Base-by-base conservation (phyloP, 2,888 invertebrate genomes). In the Oxyscelio sp. region DNA sequence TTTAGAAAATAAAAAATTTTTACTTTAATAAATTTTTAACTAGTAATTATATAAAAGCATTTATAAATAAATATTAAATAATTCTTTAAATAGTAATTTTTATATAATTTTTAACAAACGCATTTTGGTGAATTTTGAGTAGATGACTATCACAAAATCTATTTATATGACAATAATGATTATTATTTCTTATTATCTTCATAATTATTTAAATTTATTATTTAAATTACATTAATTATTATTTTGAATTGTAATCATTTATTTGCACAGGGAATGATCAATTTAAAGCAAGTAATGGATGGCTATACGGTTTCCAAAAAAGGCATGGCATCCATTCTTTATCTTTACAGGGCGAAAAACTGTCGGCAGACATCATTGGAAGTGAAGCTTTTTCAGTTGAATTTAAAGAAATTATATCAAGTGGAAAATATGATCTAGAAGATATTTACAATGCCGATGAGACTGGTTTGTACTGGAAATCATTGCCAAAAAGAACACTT, bases 401-500 rank as follows among this genome's bases (percentile, higher is more conserved):
- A 48, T 80, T 86, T 65, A 15, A 13, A 31, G 48, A 81, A 59
- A 63, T 84, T 17, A 50, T 86, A 13, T 9, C 22, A 13, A 56
- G 59, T 34, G 43, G 59, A 19, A 43, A 66, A 4, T 73, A 58
- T 63, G 17, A 24, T 4, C 21, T 24, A 13, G 56, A 89, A 15
- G 65, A 87, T 34, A 52, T 90, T 2, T 89, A 89, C 58, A 89
- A 90, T 68, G 88, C 86, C 5, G 88, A 89, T 65, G 85, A 87
- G 43, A 90, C 88, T 4, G 87, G 89, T 6, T 45, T 88, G 2
- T 80, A 85, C 15, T 89, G 88, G 88, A 89, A 81, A 78, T 50
- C 84, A 13, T 58, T 90, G 61, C 87, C 87, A 6, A 27, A 63
- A 27, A 77, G 83, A 82, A 85, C 89, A 3, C 63, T 86, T 8